Conservation (phyloP, 2,113 vertebrate genomes). For the Alethe diademata region DNA sequence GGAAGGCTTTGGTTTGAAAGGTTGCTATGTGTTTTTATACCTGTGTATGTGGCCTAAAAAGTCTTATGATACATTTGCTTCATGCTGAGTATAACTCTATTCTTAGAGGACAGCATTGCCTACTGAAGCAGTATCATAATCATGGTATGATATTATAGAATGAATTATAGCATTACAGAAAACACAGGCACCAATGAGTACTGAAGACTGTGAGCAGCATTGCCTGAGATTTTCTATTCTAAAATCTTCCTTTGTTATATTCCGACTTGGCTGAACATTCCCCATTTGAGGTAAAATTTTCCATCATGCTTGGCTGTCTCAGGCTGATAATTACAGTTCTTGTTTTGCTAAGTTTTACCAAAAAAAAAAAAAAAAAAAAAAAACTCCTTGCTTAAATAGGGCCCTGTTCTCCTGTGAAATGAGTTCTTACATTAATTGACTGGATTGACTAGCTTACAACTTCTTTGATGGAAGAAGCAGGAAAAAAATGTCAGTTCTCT, state of each 20-base stretch:
- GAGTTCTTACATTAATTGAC: background rate
- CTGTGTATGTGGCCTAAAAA: background rate
- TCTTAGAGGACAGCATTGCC: background rate
- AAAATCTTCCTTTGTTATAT: slow-evolving; percentile 10
- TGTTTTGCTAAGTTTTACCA: slow-evolving; percentile 28
- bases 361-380: background rate
- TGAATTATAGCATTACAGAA: background rate
- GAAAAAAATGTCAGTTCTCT: background rate
- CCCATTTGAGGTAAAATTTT: slow-evolving; percentile 46
- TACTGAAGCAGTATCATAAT: background rate
- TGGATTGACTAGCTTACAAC: background rate
- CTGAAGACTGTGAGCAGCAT: background rate
- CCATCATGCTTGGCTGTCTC: background rate
- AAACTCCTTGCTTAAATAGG: background rate
- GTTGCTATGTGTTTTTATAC: background rate
- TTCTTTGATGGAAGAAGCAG: background rate
- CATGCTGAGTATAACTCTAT: background rate
- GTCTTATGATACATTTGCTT: background rate
- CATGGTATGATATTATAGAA: background rate
- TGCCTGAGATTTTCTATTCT: background rate
- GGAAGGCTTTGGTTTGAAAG: background rate
- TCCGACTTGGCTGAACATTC: background rate
- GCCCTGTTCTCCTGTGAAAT: background rate
- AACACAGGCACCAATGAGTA: background rate
- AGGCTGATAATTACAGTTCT: background rate